Percentiles rank a stretch among this genome's conserved stretches.
Evolutionary conservation across 2,797 vertebrate genomes (phyloP).

Genomic region (Eulemur albifrons): DNA sequence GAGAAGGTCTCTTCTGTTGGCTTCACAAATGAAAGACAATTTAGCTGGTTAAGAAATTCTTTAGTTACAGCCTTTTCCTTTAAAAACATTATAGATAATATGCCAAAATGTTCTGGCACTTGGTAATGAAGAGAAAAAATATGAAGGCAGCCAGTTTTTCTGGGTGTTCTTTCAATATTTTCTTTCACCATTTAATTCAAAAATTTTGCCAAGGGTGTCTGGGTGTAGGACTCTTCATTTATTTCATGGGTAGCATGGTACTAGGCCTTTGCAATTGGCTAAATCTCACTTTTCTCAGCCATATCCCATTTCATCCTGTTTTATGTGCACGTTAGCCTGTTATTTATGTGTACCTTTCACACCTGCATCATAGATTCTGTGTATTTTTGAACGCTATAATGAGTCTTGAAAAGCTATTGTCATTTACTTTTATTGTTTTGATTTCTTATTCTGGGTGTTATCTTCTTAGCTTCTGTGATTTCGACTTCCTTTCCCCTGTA

Average conservation of each 20-base stretch:
- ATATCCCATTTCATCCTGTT: neutral
- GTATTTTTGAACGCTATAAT: neutral
- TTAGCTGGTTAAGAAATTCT: constrained; percentile 15
- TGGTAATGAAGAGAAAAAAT: neutral
- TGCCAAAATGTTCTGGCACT: constrained; percentile 1
- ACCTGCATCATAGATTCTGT: neutral
- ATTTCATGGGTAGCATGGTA: neutral
- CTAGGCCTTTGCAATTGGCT: neutral
- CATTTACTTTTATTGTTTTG: neutral
- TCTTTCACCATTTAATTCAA: constrained; percentile 27
- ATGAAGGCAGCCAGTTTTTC: neutral
- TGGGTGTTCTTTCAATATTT: neutral
- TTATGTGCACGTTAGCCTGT: neutral
- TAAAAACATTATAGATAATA: neutral
- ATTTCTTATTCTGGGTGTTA: neutral
- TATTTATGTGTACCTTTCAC: neutral
- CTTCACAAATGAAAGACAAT: constrained; percentile 19
- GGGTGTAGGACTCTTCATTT: neutral
- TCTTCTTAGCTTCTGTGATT: neutral
- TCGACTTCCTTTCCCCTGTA: neutral
- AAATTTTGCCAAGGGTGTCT: neutral
- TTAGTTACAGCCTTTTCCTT: neutral
- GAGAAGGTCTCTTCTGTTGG: neutral
- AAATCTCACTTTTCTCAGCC: neutral
- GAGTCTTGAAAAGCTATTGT: neutral